Evolutionary conservation across 2,797 vertebrate species (phyloP), one percentile per base, ranked within the genome.

Genomic region (Tragopan temminckii): DNA sequence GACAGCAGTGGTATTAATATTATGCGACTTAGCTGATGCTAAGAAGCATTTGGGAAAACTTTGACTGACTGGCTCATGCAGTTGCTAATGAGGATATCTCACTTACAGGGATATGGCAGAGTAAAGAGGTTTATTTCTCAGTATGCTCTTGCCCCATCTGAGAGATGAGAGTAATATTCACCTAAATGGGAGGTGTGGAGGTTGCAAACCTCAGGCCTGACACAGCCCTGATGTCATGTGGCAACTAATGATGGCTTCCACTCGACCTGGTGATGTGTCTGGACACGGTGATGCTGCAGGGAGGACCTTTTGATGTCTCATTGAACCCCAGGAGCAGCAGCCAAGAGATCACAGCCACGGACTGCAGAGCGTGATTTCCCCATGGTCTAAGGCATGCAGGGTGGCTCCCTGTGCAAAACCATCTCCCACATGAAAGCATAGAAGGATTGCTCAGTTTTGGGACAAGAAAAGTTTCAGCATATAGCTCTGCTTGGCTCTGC

Each of bases 21-120:
- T 97, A 95, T 94, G 93, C 6, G 69, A 93, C 89, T 97, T 95
- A 96, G 93, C 89, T 95, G 94, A 95, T 89, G 90, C 93, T 97
- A 96, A 96, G 94, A 94, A 96, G 94, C 94, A 94, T 94, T 93
- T 97, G 96, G 95, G 95, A 96, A 94, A 97, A 96, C 88, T 94
- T 90, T 96, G 95, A 96, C 91, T 96, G 96, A 95, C 96, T 96
- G 78, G 79, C 80, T 80, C 93, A 94, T 93, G 95, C 89, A 77
- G 72, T 61, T 96, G 88, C 89, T 97, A 97, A 96, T 95, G 94
- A 97, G 94, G 86, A 96, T 95, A 91, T 95, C 91, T 95, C 94
- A 88, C 80, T 95, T 93, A 96, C 72, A 80, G 77, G 89, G 92
- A 93, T 85, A 75, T 25, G 61, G 61, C 50, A 89, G 71, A 82